Evolutionary conservation across 2,888 invertebrate species (phyloP), one percentile per base, ranked within the genome.

Genomic region (Lasioglossum malachurum): DNA sequence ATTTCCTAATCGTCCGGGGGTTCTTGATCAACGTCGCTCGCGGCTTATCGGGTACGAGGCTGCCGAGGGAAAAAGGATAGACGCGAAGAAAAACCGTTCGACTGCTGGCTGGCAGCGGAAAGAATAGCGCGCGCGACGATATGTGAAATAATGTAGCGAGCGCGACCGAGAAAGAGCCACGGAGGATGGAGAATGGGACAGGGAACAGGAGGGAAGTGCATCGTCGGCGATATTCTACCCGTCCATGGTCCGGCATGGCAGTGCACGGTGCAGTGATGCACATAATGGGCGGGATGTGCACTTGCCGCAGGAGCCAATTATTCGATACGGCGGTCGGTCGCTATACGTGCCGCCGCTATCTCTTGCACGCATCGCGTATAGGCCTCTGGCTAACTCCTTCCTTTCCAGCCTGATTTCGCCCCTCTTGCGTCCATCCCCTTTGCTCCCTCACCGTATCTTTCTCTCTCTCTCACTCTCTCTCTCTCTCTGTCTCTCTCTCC

Each of bases 231-330:
- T 90, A 90, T 87, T 87, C 85, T 86, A 84, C 80, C 90, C 90
- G 90, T 91, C 89, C 90, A 71, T 83, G 89, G 87, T 78, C 89
- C 89, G 92, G 93, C 92, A 86, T 86, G 80, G 85, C 89, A 83
- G 84, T 88, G 91, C 93, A 93, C 93, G 94, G 93, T 91, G 94
- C 94, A 93, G 91, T 93, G 94, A 94, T 94, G 94, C 95, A 93
- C 94, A 94, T 95, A 95, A 95, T 95, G 94, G 94, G 93, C 94
- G 94, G 94, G 94, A 94, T 94, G 94, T 92, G 94, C 95, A 95
- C 94, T 95, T 95, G 95, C 95, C 95, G 94, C 95, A 92, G 94
- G 95, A 95, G 95, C 95, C 95, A 95, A 95, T 95, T 95, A 95
- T 95, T 95, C 95, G 95, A 95, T 95, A 94, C 94, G 92, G 92